Conservation (phyloP, 2,797 vertebrate species). For the Dryobates pubescens region DNA sequence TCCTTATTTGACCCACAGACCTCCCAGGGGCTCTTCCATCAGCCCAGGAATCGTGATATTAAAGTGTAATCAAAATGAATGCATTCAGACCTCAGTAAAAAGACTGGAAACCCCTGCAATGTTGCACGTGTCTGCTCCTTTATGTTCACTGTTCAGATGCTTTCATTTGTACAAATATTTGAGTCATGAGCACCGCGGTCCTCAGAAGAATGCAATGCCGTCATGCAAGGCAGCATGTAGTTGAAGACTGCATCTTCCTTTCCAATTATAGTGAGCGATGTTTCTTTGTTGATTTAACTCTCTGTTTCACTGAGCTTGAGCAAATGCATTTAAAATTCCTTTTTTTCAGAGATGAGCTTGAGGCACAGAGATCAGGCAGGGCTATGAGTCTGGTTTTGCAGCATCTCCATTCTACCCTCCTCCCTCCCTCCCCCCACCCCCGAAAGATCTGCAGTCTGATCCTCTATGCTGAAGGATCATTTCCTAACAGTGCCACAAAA, state of each 20-base stretch:
- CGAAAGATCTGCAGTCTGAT: background rate
- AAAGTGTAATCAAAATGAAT: conserved; percentile 27
- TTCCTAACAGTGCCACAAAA: background rate
- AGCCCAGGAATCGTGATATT: conserved; percentile 83
- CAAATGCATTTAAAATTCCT: background rate
- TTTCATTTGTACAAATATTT: background rate
- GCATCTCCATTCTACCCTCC: background rate
- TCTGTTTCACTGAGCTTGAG: background rate
- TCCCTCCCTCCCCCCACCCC: no score
- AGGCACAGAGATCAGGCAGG: background rate
- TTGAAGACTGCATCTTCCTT: background rate
- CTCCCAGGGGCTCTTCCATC: conserved; percentile 17
- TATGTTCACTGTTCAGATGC: background rate
- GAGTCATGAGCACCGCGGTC: background rate
- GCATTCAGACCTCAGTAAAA: background rate
- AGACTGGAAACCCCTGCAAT: background rate
- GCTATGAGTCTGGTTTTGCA: background rate
- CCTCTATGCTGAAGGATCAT: background rate
- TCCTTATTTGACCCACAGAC: conserved; percentile 4
- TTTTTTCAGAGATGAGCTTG: background rate
- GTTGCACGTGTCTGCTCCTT: background rate
- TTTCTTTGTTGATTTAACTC: background rate
- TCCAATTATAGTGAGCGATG: background rate
- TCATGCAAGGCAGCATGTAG: background rate
- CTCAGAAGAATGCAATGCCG: background rate